phyloP scores from a whole-genome alignment of 1,140 invertebrate species.

The Halictus rubicundus region DNA sequence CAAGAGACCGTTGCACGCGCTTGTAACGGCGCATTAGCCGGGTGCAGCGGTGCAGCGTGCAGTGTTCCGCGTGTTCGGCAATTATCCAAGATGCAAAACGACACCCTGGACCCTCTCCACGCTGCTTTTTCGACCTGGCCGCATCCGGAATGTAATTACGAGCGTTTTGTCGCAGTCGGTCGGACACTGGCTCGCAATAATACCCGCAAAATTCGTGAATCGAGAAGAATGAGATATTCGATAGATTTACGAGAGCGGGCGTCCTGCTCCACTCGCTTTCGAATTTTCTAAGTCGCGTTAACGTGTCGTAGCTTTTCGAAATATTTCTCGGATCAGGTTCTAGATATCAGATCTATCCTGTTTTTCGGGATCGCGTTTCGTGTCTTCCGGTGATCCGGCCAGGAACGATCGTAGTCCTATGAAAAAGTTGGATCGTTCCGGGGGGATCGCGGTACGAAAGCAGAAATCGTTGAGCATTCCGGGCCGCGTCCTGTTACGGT shows the following conservation, averaged over 20 bases:
- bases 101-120: slow-evolving; percentile 39
- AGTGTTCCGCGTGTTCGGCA: slow-evolving; percentile 36
- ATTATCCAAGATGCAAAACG: slow-evolving; percentile 55
- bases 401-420: too few species aligned
- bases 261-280: too few species aligned
- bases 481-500: slow-evolving; percentile 3
- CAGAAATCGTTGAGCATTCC: neutral
- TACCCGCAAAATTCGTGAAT: slow-evolving; percentile 7
- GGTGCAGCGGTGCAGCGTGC: neutral
- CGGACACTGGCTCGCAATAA: slow-evolving; percentile 22
- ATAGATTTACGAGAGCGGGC: slow-evolving; percentile 27
- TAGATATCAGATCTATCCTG: too few species aligned
- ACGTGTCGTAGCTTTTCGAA: too few species aligned
- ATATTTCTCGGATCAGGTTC: too few species aligned
- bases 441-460: neutral
- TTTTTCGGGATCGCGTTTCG: too few species aligned
- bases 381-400: too few species aligned
- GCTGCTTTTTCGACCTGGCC: slow-evolving; percentile 52
- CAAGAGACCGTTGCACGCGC: neutral
- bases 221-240: slow-evolving; percentile 12
- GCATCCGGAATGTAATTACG: slow-evolving; percentile 61
- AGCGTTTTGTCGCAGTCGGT: slow-evolving; percentile 50
- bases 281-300: too few species aligned
- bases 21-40: slow-evolving; percentile 13
- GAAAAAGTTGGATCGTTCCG: neutral